Conservation (phyloP, 2,113 vertebrate genomes). For the Chamaea fasciata region DNA sequence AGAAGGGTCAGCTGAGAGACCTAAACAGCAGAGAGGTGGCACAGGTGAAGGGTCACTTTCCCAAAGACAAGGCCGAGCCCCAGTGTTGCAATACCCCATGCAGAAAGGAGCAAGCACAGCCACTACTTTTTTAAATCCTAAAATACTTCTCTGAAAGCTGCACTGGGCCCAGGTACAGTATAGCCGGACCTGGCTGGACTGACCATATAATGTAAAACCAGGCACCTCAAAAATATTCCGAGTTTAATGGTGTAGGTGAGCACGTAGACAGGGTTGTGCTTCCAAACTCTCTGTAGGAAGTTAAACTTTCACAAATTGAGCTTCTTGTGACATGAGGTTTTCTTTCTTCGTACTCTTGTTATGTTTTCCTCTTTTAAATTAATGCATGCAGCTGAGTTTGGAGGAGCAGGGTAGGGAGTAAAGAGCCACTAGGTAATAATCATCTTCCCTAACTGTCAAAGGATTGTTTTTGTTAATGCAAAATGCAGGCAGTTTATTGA, state of each 20-base stretch:
- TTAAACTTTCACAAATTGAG: background rate
- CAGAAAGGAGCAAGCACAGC: background rate
- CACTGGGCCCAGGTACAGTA: background rate
- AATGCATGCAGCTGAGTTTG: background rate
- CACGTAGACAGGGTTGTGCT: background rate
- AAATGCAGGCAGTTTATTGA: conserved; percentile 25
- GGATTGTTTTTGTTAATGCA: conserved; percentile 20
- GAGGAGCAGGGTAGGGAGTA: background rate
- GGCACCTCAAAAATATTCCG: background rate
- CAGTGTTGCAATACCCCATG: background rate
- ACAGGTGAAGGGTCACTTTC: background rate
- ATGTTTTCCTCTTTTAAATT: background rate
- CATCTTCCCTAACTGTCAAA: conserved; percentile 13
- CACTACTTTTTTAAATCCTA: background rate
- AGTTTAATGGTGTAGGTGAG: background rate
- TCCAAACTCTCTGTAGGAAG: background rate
- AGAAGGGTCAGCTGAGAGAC: background rate
- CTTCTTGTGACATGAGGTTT: background rate
- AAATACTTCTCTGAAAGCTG: background rate
- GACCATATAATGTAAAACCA: background rate
- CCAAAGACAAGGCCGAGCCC: background rate
- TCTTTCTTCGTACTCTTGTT: background rate
- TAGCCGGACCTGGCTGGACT: background rate
- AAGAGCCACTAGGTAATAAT: conserved; percentile 8
- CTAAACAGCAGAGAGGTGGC: background rate